Evolutionary conservation across 2,888 invertebrate species (phyloP).

Genomic region (Pristionchus arcanus): DNA sequence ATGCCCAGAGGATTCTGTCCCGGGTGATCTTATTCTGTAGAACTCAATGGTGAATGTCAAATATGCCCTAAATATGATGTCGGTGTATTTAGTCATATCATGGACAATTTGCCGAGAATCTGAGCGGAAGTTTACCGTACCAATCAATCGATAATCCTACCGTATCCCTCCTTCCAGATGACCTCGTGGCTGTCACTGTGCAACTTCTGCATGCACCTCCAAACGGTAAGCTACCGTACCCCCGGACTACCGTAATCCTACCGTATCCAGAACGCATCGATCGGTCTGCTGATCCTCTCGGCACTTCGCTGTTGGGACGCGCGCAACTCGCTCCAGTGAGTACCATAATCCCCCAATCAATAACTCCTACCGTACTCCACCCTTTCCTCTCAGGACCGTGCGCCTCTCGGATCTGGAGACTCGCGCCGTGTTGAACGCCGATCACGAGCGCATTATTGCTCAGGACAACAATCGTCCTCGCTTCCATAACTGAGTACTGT

Average conservation of each 20-base stretch:
- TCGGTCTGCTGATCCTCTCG: slow-evolving; percentile 15
- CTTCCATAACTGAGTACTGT: slow-evolving; percentile 30
- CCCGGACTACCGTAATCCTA: slow-evolving; percentile 3
- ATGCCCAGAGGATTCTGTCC: background rate
- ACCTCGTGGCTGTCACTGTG: slow-evolving; percentile 38
- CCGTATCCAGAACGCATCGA: background rate
- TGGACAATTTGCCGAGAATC: no score
- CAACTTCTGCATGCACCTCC: slow-evolving; percentile 23
- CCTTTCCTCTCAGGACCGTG: background rate
- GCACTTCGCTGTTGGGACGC: background rate
- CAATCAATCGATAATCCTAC: background rate
- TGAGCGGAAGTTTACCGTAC: background rate
- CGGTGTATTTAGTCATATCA: no score
- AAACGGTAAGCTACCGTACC: background rate
- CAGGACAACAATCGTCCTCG: background rate
- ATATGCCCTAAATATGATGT: no score
- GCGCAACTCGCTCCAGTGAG: slow-evolving; percentile 21
- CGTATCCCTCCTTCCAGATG: slow-evolving; percentile 31
- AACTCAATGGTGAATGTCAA: no score
- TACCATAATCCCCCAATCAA: background rate
- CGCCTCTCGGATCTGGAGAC: background rate
- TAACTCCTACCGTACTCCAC: background rate
- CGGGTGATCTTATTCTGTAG: no score
- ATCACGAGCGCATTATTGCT: background rate
- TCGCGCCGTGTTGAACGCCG: background rate